Evolutionary conservation across 1,140 invertebrate species (phyloP).

Genomic region (Cotesia chilonis): DNA sequence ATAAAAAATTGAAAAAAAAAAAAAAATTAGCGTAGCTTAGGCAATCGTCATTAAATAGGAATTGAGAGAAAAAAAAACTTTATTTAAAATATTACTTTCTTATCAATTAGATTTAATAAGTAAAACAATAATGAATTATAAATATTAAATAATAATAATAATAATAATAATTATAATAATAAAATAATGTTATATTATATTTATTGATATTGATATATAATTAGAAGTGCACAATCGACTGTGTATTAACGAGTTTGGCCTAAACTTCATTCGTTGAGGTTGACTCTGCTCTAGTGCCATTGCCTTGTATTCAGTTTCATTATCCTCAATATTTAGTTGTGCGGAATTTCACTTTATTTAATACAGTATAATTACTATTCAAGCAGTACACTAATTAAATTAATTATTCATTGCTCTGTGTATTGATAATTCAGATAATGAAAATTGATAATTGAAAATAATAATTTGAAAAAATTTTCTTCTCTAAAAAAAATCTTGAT

Average conservation of each 20-base stretch:
- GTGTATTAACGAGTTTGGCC: slow-evolving; percentile 58
- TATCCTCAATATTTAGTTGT: slow-evolving; percentile 30
- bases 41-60: slow-evolving; percentile 53
- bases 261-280: slow-evolving; percentile 52
- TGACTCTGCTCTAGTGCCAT: slow-evolving; percentile 40
- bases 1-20: slow-evolving; percentile 20
- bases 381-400: background rate
- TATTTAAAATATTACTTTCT: slow-evolving; percentile 49
- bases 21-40: background rate
- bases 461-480: too few relatives aligned
- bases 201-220: slow-evolving; percentile 45
- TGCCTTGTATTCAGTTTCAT: slow-evolving; percentile 35
- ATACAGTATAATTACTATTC: too few relatives aligned
- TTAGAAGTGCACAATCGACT: slow-evolving; percentile 58
- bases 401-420: background rate
- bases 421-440: too few relatives aligned
- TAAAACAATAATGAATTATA: slow-evolving; percentile 26
- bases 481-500: too few relatives aligned
- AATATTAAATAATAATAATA: too few relatives aligned
- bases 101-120: slow-evolving; percentile 47
- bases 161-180: too few relatives aligned
- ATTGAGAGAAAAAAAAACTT: slow-evolving; percentile 54
- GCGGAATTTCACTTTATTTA: slow-evolving; percentile 1
- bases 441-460: too few relatives aligned
- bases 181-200: too few relatives aligned